Evolutionary conservation across 2,113 vertebrate genomes (phyloP), one percentile per base, ranked within the genome.

Genomic region (Apteryx owenii): DNA sequence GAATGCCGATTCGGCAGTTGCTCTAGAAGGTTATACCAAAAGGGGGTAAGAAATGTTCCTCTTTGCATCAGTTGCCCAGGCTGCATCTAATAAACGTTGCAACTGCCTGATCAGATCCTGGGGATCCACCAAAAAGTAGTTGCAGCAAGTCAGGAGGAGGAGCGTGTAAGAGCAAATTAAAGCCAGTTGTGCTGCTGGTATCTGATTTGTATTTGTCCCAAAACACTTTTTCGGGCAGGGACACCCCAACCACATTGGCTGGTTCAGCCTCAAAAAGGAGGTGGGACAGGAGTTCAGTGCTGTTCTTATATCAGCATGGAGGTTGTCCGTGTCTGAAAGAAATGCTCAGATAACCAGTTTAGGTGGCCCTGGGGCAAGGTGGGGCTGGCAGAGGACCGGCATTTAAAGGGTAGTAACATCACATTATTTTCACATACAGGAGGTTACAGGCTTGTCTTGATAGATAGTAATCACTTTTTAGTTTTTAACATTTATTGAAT

Each of bases 41-140:
- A 71, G n/a, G 19, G 58, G 26, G 29, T 18, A 44, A 88, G 79
- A 86, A 95, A 75, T 3, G 1, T 62, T 91, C 88, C 85, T n/a
- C 79, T 88, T 42, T 22, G 42, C 71, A 90, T 73, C 58, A 42
- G 88, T 91, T 66, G 46, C 81, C 71, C 50, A 66, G 62, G 13
- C 50, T 83, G 68, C 71, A 90, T 85, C 81, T 81, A 88, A 89
- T 89, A 94, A 83, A 95, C 48, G 84, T 20, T 85, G 50, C 80
- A 62, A 64, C 71, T 69, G 31, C 82, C 84, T 89, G 71, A 85
- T 38, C 85, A 36, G 56, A 56, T 40, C 76, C 87, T 94, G 85
- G 36, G 60, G n/a, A 95, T 62, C 64, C 0, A 22, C 89, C 91
- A 95, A 78, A 36, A 56, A 85, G 64, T 60, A 7, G 0, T 8